Evolutionary conservation across 37 sponge, comb jelly and placozoan species (phyloP), one percentile per base, ranked within the genome.

Genomic region (Oscarella lobularis): DNA sequence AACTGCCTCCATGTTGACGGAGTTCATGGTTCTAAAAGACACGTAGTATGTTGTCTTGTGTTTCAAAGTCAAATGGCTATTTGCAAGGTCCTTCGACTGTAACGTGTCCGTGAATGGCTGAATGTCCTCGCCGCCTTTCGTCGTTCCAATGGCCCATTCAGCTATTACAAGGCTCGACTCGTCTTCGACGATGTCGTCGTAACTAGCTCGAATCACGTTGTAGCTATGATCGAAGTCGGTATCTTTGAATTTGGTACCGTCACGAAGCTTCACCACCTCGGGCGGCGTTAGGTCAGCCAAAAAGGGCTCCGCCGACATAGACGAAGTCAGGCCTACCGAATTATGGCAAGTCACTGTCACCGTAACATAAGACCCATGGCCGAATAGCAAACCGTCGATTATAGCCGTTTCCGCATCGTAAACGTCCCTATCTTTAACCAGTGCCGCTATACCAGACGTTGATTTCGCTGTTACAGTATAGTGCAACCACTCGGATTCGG

Each of bases 221-320:
- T 48, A 9, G 20, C 60, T 48, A 20, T 9, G 20, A 48, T 20
- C 20, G 60, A 27, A 48, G 9, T 68, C 31, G 5, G 71, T 35
- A 4, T 4, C 31, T 32, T 14, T 20, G 5, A 35, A 20, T 4
- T 4, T 5, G 71, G 6, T 5, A 29, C 71, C 71, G 31, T 68
- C 71, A 32, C 31, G 6, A 4, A 68, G 60, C 20, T 20, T 35
- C 35, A 4, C 6, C 29, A 68, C 71, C 6, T 30, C 71, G 4
- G 71, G 71, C 29, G 71, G 71, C 29, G 71, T 68, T 30, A 35
- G 29, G 31, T 68, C 71, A 4, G 71, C 29, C 4, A 68, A 5
- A 14, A 68, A 68, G 29, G 71, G 71, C 71, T 4, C 71, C 6
- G 71, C 71, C 33, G 71, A 34, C 71, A 20, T 35, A 32, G 71